Percentiles rank a stretch among this genome's conserved stretches.
Evolutionary conservation across 2,113 vertebrate species (phyloP).

Genomic region (Microcebus tavaratra): DNA sequence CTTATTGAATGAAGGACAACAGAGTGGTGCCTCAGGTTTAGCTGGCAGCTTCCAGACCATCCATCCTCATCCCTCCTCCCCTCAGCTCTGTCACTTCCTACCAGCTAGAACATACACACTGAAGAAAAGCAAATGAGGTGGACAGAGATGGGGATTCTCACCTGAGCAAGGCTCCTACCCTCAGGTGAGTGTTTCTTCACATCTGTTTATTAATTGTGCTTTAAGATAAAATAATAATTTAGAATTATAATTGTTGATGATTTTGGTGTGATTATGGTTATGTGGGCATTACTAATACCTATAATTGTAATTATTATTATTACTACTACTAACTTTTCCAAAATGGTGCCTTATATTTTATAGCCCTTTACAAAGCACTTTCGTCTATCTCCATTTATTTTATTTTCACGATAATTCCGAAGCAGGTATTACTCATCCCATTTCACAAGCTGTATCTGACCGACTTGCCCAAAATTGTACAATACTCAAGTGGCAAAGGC

Average conservation of each 20-base stretch:
- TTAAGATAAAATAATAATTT: background rate
- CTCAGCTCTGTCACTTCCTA: background rate
- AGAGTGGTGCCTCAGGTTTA: background rate
- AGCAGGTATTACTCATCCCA: background rate
- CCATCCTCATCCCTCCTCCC: background rate
- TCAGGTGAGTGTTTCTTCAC: background rate
- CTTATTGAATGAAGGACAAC: background rate
- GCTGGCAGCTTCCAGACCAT: background rate
- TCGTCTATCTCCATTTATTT: background rate
- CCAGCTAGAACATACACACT: background rate
- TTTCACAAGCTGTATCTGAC: background rate
- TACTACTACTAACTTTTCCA: background rate
- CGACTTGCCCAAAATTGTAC: background rate
- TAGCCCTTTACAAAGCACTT: background rate
- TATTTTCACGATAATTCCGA: conserved; percentile 14
- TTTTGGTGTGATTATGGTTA: background rate
- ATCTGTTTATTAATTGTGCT: background rate
- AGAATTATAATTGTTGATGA: background rate
- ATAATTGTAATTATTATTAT: background rate
- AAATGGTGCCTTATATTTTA: background rate
- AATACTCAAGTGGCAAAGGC: background rate
- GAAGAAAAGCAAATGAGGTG: background rate
- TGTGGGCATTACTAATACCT: background rate
- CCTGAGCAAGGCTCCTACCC: background rate
- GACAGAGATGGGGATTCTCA: background rate